A percentile compares a stretch with the other conserved stretches of the same genome.
These are phyloP conservation scores for Agapornis roseicollis DNA, from an alignment of 2,113 vertebrate species.

Conservation along the genomic window DNA sequence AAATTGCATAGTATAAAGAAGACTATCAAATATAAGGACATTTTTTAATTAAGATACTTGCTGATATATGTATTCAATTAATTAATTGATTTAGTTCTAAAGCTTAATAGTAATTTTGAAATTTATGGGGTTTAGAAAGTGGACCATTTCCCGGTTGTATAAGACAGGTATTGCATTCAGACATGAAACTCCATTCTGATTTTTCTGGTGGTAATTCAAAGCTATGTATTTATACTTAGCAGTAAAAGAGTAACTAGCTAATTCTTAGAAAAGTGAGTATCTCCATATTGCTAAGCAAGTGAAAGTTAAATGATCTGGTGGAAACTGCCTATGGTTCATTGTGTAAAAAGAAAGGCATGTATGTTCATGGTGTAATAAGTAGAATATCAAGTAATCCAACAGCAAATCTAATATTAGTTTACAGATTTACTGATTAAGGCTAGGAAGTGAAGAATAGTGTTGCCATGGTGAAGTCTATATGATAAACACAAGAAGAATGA, in stretches of 20 bases:
- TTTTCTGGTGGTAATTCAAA: not conserved
- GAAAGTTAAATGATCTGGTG: not conserved
- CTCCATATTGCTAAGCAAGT: not conserved
- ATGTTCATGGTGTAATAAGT: not conserved
- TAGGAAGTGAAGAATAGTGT: slow-evolving; percentile 31
- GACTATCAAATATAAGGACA: not conserved
- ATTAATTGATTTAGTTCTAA: not conserved
- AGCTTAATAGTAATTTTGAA: not conserved
- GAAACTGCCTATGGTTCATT: not conserved
- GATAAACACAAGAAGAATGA: slow-evolving; percentile 35
- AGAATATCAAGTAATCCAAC: slow-evolving; percentile 12
- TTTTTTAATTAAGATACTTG: not conserved
- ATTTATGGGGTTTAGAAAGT: not conserved
- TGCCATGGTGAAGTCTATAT: slow-evolving; percentile 64
- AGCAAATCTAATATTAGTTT: slow-evolving; percentile 32
- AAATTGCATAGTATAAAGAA: not conserved
- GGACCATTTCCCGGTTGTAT: not conserved
- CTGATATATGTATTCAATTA: not conserved
- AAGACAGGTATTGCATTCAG: not conserved
- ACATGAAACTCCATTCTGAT: not conserved
- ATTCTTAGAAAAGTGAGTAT: not conserved
- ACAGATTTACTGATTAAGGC: slow-evolving; percentile 43
- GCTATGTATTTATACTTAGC: not conserved
- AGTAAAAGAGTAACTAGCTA: not conserved
- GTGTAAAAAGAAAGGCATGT: not conserved